Evolutionary conservation across 2,888 invertebrate genomes (phyloP), one percentile per base, ranked within the genome.

Genomic region (Smittia aterrima): DNA sequence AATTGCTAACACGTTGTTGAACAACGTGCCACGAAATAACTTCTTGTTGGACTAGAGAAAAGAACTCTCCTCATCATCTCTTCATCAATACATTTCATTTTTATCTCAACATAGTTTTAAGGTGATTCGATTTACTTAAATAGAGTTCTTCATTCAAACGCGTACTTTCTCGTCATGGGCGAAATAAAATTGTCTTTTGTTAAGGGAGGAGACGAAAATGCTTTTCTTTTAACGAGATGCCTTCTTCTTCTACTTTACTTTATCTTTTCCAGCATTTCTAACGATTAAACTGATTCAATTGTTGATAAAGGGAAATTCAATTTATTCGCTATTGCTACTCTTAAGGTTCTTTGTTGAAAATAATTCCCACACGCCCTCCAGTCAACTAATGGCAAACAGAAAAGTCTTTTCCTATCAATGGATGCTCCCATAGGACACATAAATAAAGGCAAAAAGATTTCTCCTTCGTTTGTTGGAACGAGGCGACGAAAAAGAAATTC

Each of bases 1-100:
- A 75, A 86, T 90, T 77, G 86, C 88, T 41, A 90, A 90, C 81
- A 87, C 89, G 78, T 81, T 90, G 75, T 81, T 90, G 74, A 86
- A 85, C 74, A 84, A 90, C 79, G 85, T 90, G 38, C 89, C 90
- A 22, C 80, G 87, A 27, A 86, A 89, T 76, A 83, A 84, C 72
- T 89, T 90, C 79, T 86, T 86, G 75, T 79, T 85, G 25, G 77
- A 77, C 74, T 77, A 76, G 75, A 27, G n/a, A n/a, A n/a, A n/a
- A n/a, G n/a, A n/a, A n/a, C n/a, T n/a, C 6, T 68, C 25, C n/a
- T 22, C n/a, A 1, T 32, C 32, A 32, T 9, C 9, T 9, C 32
- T 9, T 32, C 32, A 32, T 32, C n/a, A n/a, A n/a, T n/a, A n/a
- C n/a, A n/a, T 38, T 38, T 38, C 38, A 38, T 38, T 7, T 7